Evolutionary conservation across 1,140 invertebrate species (phyloP).

Genomic region (Diprion similis): DNA sequence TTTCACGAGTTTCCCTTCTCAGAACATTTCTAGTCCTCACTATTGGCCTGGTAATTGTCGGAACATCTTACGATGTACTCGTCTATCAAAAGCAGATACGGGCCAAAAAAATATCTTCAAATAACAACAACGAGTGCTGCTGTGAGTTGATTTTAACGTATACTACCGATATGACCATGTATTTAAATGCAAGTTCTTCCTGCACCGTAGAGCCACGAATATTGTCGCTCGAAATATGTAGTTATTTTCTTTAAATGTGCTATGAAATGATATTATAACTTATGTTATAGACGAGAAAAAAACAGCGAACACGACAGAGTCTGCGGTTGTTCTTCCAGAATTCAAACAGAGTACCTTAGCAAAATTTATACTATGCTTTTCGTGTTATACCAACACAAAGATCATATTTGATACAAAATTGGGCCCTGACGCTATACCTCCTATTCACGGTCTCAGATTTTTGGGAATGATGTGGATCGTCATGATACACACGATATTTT

Average conservation of each 20-base stretch:
- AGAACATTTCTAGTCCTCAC: constrained; percentile 31
- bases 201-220: no score
- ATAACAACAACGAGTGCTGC: constrained; percentile 4
- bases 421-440: constrained; percentile 35
- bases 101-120: not conserved
- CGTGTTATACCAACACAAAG: constrained; percentile 53
- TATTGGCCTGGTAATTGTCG: constrained; percentile 31
- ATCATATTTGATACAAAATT: constrained; percentile 46
- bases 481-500: constrained; percentile 56
- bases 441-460: constrained; percentile 58
- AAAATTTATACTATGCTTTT: constrained; percentile 55
- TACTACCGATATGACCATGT: no score
- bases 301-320: constrained; percentile 28
- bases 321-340: not conserved
- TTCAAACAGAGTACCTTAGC: constrained; percentile 22
- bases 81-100: constrained; percentile 35
- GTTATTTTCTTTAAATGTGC: not conserved
- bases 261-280: not conserved
- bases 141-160: not conserved
- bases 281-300: constrained; percentile 27
- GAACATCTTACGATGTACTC: constrained; percentile 45
- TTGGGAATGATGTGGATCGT: constrained; percentile 63
- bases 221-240: no score
- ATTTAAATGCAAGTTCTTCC: no score
- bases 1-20: constrained; percentile 15